Evolutionary conservation across 2,797 vertebrate genomes (phyloP), one percentile per base, ranked within the genome.

Genomic region (Benthosema pterotum): DNA sequence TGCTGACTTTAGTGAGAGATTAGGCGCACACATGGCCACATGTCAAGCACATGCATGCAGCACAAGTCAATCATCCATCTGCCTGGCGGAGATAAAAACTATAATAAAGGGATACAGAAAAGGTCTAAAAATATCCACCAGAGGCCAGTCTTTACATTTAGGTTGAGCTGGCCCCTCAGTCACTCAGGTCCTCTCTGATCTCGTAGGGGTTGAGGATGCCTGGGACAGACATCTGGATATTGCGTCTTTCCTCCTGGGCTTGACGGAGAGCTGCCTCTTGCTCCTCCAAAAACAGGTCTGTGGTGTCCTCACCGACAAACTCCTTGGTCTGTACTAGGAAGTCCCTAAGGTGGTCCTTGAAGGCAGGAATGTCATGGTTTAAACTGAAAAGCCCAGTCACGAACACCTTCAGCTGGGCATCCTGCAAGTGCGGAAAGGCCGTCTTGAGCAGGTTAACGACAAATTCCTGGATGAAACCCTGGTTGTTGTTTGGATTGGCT

Each of bases 291-390:
- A 98, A 99, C 25, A 99, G 88, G 82, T 99, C 97, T 4, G 96
- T 95, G 54, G 96, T 99, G 84, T 99, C 97, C 93, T 99, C 97
- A 65, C 97, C 97, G 32, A 97, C 97, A 87, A 98, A 99, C 82
- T 99, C 96, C 96, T 99, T 99, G 74, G 99, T 99, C 83, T 99
- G 97, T 63, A 99, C 97, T 12, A 99, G 93, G 90, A 99, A 99
- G 90, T 99, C 98, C 89, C 97, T 92, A 73, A 99, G 92, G 76
- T 99, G 98, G 78, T 99, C 97, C 86, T 99, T 99, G 89, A 99
- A 99, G 66, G 98, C 97, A 84, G 98, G 95, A 91, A 99, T 98
- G 94, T 99, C 98, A 88, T 99, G 98, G 90, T 99, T 99, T 90
- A 99, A 89, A 86, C 97, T 99, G 95, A 99, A 99, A 84, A 99